Base-by-base conservation (phyloP, 2,888 invertebrate species). In the Amorpha juglandis region DNA sequence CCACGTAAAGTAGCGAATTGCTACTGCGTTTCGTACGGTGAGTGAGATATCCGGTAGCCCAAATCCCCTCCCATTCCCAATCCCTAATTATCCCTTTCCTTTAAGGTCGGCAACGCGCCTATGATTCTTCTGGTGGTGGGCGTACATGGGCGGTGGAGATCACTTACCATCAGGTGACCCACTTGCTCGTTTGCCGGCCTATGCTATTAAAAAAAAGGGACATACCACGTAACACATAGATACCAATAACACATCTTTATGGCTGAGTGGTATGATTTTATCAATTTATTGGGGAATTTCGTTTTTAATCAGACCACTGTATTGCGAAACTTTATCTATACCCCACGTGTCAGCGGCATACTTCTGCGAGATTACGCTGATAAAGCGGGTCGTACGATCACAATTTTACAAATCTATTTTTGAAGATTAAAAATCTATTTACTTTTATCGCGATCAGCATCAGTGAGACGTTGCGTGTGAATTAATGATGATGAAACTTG, bases 321-420 rank as follows among this genome's bases (percentile, higher is more conserved):
- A 19, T 19, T 58, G 38, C 42, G 12, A 58, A 38, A 19, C 11
- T 8, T 58, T 58, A 58, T 58, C 58, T 58, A 42, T 42, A 16
- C 42, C 19, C 42, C 38, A 8, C 42, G 42, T 58, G 58, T 58
- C 58, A 42, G 58, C 19, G 19, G 6, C 58, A 58, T 42, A 21
- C 42, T 58, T 52, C 14, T 6, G 19, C 21, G 42, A 58, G 38
- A 42, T 58, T 53, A 53, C 53, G 11, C 19, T 38, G 38, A 58
- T 58, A 42, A 6, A 16, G 35, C 70, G 70, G n/a, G 35, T 58
- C 58, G 11, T 42, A 12, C 38, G 6, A 58, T 58, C 58, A 11
- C 19, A 42, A 21, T 27, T 42, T 42, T 58, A 38, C 12, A 50
- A 50, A 19, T 19, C 50, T 21, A 50, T 50, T 19, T 9, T 19